Evolutionary conservation across 2,888 invertebrate genomes (phyloP).

Genomic region (Hemaris fuciformis): DNA sequence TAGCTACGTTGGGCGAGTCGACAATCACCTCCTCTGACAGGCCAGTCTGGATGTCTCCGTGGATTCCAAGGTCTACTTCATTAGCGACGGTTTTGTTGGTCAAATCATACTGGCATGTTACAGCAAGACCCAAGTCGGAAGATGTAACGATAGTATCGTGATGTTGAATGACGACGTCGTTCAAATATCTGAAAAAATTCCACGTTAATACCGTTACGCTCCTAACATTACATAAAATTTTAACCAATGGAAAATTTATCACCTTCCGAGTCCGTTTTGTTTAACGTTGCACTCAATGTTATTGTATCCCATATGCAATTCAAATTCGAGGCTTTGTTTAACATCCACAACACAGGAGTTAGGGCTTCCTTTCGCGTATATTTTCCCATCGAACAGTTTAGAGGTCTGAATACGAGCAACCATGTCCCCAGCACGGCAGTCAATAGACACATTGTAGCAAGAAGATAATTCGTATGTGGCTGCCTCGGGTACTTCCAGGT

Average conservation of each 20-base stretch:
- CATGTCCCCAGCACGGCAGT: slow-evolving; percentile 96
- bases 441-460: slow-evolving; percentile 96
- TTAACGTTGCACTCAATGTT: slow-evolving; percentile 96
- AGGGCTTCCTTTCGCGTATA: slow-evolving; percentile 96
- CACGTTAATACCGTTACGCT: not conserved
- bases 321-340: slow-evolving; percentile 93
- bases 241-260: slow-evolving; percentile 33
- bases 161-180: slow-evolving; percentile 96
- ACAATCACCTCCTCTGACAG: slow-evolving; percentile 95
- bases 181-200: slow-evolving; percentile 83
- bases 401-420: slow-evolving; percentile 95
- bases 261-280: slow-evolving; percentile 91
- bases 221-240: not conserved
- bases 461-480: slow-evolving; percentile 95
- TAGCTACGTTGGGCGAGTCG: slow-evolving; percentile 96
- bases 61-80: slow-evolving; percentile 94
- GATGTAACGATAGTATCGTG: slow-evolving; percentile 97
- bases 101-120: slow-evolving; percentile 96
- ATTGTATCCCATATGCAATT: slow-evolving; percentile 94
- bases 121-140: slow-evolving; percentile 94
- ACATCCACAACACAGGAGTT: slow-evolving; percentile 96
- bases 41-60: slow-evolving; percentile 92
- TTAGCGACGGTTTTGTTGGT: slow-evolving; percentile 97
- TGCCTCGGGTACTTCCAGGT: slow-evolving; percentile 94
- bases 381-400: slow-evolving; percentile 95